Evolutionary conservation across 2,888 invertebrate species (phyloP).

Genomic region (Apamea sordens): DNA sequence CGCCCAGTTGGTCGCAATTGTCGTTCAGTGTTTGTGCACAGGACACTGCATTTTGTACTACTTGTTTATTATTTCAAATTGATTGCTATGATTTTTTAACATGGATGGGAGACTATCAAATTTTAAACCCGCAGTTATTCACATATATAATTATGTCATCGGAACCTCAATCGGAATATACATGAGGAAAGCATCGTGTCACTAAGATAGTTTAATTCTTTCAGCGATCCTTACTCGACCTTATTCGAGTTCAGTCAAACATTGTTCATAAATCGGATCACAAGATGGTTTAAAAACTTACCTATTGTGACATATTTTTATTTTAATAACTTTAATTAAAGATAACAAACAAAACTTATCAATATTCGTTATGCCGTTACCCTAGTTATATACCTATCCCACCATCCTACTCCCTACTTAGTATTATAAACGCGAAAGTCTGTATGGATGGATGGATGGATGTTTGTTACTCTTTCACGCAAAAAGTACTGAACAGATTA

Average conservation of each 20-base stretch:
- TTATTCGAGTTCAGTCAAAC: not conserved
- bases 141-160: not conserved
- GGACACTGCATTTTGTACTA: conserved; percentile 32
- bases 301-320: not conserved
- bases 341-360: no score
- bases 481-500: not conserved
- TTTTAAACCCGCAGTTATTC: not conserved
- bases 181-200: no score
- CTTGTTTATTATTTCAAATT: conserved; percentile 50
- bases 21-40: conserved; percentile 63
- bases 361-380: no score
- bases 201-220: not conserved
- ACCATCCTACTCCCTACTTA: no score
- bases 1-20: conserved; percentile 65
- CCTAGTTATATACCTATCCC: no score
- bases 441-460: no score
- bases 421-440: no score
- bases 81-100: conserved; percentile 8
- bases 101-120: not conserved
- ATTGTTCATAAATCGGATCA: not conserved
- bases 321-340: not conserved
- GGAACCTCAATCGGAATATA: not conserved
- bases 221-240: not conserved
- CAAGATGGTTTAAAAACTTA: not conserved
- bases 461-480: no score